phyloP scores from a whole-genome alignment of 2,888 invertebrate species.

The Chorisops tibialis region DNA sequence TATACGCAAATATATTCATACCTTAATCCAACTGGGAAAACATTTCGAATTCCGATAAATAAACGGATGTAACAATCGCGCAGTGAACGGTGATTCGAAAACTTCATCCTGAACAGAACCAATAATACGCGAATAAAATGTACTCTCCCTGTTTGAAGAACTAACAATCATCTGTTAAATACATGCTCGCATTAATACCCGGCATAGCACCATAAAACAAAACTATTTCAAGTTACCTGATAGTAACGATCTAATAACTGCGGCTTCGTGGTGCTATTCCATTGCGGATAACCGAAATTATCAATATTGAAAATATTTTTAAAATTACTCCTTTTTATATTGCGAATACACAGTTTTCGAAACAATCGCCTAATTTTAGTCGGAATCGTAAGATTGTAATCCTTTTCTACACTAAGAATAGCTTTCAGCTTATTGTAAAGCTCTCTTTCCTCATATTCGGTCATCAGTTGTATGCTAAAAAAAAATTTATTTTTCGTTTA shows the following conservation, averaged over 20 bases:
- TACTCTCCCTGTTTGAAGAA: constrained; percentile 36
- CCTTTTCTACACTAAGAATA: constrained; percentile 40
- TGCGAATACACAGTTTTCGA: constrained; percentile 59
- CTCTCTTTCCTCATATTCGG: constrained; percentile 47
- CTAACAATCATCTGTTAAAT: constrained; percentile 39
- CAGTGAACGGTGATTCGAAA: constrained; percentile 68
- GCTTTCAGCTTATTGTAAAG: constrained; percentile 42
- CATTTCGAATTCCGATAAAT: constrained; percentile 69
- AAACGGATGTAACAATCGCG: constrained; percentile 75
- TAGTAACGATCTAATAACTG: constrained; percentile 49
- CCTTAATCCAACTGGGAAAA: constrained; percentile 67
- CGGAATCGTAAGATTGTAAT: constrained; percentile 43
- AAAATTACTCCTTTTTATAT: constrained; percentile 57
- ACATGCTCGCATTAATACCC: too few relatives aligned
- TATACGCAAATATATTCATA: constrained; percentile 46
- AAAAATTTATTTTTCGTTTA: too few relatives aligned
- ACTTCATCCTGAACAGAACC: constrained; percentile 56
- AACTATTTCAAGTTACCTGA: constrained; percentile 25
- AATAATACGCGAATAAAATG: constrained; percentile 55
- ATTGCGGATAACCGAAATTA: constrained; percentile 30
- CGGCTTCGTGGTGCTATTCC: constrained; percentile 22
- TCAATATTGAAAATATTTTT: constrained; percentile 60
- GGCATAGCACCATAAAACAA: too few relatives aligned
- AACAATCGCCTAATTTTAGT: constrained; percentile 53
- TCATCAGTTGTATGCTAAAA: constrained; percentile 42